A percentile compares a stretch with the other conserved stretches of the same genome.
Evolutionary conservation across 1,140 invertebrate genomes (phyloP).

Genomic region (Ganaspis sp.): DNA sequence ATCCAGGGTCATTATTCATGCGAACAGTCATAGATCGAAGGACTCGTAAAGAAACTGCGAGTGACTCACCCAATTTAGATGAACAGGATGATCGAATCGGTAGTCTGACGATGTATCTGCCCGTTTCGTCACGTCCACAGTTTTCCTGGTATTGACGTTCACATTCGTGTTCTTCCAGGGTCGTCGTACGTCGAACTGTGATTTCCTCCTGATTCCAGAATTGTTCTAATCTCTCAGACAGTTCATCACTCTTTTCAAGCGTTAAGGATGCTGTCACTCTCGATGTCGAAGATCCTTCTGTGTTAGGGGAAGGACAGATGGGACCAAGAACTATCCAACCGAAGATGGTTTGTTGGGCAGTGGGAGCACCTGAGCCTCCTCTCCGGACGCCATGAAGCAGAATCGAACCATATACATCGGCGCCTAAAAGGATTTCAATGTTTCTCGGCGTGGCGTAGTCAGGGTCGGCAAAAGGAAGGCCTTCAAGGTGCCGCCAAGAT

Average conservation of each 20-base stretch:
- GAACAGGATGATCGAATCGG: background rate
- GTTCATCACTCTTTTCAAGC: background rate
- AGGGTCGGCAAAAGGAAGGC: too few relatives aligned
- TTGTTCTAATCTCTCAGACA: background rate
- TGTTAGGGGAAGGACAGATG: too few relatives aligned
- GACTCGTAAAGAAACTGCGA: background rate
- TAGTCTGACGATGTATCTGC: conserved; percentile 7
- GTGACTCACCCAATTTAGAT: background rate
- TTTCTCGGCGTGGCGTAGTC: too few relatives aligned
- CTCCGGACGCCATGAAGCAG: background rate
- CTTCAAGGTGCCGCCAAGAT: too few relatives aligned
- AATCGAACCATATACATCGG: conserved; percentile 26
- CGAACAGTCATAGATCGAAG: background rate
- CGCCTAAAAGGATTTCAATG: conserved; percentile 37
- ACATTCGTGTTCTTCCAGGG: conserved; percentile 28
- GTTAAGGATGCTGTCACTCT: too few relatives aligned
- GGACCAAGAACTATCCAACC: conserved; percentile 19
- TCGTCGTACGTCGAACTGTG: background rate
- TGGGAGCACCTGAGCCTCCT: background rate
- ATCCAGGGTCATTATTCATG: background rate
- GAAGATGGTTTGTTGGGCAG: conserved; percentile 37
- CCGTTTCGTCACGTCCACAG: background rate
- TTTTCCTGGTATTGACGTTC: background rate
- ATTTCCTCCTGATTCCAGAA: conserved; percentile 34
- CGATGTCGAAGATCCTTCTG: too few relatives aligned